Conservation (phyloP, 2,113 vertebrate genomes). For the Brachyhypopomus occidentalis region DNA sequence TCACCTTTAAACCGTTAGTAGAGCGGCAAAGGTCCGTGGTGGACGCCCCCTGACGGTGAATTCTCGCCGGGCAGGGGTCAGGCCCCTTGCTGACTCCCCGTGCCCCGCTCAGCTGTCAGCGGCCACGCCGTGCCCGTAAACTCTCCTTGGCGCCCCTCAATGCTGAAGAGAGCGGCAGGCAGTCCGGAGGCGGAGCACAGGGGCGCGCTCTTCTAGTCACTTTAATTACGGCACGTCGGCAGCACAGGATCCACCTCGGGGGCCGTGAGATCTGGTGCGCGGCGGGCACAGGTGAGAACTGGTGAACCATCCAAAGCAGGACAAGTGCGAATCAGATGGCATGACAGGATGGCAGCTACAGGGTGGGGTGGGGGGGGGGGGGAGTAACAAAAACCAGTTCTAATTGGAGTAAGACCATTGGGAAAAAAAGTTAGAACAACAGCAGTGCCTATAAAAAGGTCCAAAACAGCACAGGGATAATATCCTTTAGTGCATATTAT, state of each 20-base stretch:
- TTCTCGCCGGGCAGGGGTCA: neutral
- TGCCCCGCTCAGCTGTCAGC: neutral
- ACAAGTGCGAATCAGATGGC: conserved; percentile 43
- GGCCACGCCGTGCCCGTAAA: conserved; percentile 18
- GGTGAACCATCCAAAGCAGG: conserved; percentile 40
- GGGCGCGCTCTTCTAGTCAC: conserved; percentile 50
- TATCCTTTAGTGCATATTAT: too few species aligned
- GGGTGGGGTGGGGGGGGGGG: neutral
- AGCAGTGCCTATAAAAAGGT: neutral
- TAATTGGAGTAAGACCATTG: neutral
- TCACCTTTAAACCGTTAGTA: conserved; percentile 48
- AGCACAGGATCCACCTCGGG: conserved; percentile 20
- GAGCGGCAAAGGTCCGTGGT: conserved; percentile 18
- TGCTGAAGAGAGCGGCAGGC: conserved; percentile 39
- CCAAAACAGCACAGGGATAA: too few species aligned
- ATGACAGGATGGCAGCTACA: neutral
- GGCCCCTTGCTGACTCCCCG: neutral
- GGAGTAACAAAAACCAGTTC: neutral
- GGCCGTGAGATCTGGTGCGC: conserved; percentile 42
- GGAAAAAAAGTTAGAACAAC: neutral
- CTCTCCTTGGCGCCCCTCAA: conserved; percentile 24
- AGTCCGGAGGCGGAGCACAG: conserved; percentile 29
- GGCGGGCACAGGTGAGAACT: conserved; percentile 23
- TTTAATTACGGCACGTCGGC: conserved; percentile 48
- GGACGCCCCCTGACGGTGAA: conserved; percentile 7